Evolutionary conservation across 2,797 vertebrate genomes (phyloP), one percentile per base, ranked within the genome.

Genomic region (Etheostoma perlongum): DNA sequence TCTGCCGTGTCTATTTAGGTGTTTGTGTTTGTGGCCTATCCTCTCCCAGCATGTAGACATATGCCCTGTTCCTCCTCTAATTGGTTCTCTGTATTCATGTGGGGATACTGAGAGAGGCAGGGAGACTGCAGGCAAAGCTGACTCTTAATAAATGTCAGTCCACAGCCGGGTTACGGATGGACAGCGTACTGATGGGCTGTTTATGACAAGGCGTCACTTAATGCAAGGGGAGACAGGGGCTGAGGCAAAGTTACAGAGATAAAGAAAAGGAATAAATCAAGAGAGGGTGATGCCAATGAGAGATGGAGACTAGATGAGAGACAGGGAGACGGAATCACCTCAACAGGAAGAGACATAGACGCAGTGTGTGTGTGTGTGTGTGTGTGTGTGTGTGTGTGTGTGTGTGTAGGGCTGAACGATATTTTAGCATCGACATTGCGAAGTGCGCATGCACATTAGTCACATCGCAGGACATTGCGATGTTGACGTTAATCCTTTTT

Each of bases 21-120:
- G 79, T 76, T 75, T 85, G 44, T 78, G 78, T 92, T 87, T 86
- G 81, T 81, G 82, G 84, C 74, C 75, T 63, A 66, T 71, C 69
- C 76, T 85, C 79, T 86, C 61, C 1, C 49, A 81, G 75, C 80
- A 69, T 86, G 91, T 87, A 84, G 89, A 92, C 90, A 83, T 89
- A 85, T 88, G 83, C 84, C 76, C 73, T 60, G 82, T 78, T 89
- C 86, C 85, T 74, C 79, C 78, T 84, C 78, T 95, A 94, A 95
- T 95, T 94, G 93, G 92, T 90, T 89, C 85, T 85, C 84, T 83
- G 75, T 92, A 91, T 93, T 93, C 91, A 89, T 86, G 85, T 77
- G 87, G 85, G 87, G 84, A 88, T 87, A 71, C 67, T 67, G 82
- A 72, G 55, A 64, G 78, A 83, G 61, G 64, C 67, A 69, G 63